Percentiles rank a stretch among this genome's conserved stretches.
Conservation (phyloP, 2,797 vertebrate genomes). For the Bufotes viridis region DNA sequence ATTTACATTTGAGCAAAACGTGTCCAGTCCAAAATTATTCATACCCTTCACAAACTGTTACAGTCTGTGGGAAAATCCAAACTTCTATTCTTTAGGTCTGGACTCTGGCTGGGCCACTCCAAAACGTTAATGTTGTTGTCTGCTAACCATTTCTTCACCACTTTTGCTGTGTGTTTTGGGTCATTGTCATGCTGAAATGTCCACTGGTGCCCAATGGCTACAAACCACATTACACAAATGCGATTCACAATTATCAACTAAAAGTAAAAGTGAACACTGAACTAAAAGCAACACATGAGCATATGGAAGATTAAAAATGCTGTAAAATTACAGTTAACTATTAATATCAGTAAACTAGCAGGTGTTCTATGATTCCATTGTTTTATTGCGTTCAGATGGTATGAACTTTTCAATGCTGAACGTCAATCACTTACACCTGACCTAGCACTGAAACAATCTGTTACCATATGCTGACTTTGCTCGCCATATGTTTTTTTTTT, state of each 20-base stretch:
- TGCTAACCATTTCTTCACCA: too few relatives aligned
- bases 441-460: slow-evolving; percentile 16
- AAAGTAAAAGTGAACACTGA: not conserved
- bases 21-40: too few relatives aligned
- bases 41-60: too few relatives aligned
- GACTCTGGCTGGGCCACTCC: too few relatives aligned
- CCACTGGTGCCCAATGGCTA: too few relatives aligned
- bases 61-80: too few relatives aligned
- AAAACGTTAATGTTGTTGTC: too few relatives aligned
- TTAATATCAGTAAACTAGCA: slow-evolving; percentile 5
- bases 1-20: too few relatives aligned
- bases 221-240: not conserved
- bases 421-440: not conserved
- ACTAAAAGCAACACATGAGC: not conserved
- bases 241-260: not conserved
- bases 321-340: not conserved
- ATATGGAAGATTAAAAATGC: not conserved
- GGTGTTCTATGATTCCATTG: not conserved
- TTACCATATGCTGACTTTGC: slow-evolving; percentile 10
- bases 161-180: too few relatives aligned
- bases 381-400: slow-evolving; percentile 1
- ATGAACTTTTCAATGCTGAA: not conserved
- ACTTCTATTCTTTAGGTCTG: too few relatives aligned
- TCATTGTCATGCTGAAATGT: too few relatives aligned
- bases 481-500: not conserved